Conservation (phyloP, 2,113 vertebrate species). For the Entomyzon cyanotis region DNA sequence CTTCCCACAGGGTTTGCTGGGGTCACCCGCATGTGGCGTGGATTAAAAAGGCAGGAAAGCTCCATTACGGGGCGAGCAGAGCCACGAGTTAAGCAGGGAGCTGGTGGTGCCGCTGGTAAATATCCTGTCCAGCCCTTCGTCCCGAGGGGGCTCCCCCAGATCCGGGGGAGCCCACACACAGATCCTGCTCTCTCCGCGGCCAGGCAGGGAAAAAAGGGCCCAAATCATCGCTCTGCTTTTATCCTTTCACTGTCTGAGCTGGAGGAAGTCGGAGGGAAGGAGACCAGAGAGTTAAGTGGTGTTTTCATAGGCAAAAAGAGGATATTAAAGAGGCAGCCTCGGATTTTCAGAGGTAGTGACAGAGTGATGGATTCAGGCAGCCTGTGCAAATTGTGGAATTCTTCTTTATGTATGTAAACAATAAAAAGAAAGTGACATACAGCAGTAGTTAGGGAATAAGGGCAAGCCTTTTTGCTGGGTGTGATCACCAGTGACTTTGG, state of each 20-base stretch:
- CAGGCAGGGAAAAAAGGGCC: fast-evolving
- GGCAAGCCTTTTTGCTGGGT: fast-evolving
- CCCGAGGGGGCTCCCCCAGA: neutral
- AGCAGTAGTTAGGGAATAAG: neutral
- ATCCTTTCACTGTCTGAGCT: neutral
- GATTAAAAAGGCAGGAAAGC: constrained; percentile 72
- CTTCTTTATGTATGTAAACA: neutral
- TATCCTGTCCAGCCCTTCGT: neutral
- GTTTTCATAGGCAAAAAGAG: neutral
- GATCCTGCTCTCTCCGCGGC: fast-evolving
- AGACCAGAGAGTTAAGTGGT: neutral
- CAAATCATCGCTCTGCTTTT: neutral
- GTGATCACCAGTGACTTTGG: neutral
- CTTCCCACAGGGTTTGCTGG: constrained; percentile 73
- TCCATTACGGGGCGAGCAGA: constrained; percentile 38
- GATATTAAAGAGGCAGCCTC: neutral
- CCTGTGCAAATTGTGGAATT: neutral
- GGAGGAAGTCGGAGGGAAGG: neutral
- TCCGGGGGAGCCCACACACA: neutral
- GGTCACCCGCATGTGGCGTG: constrained; percentile 73
- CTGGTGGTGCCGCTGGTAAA: neutral
- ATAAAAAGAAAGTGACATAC: neutral
- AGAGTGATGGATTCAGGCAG: neutral
- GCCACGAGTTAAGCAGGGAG: neutral
- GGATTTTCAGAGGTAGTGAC: neutral